Evolutionary conservation across 2,797 vertebrate species (phyloP), one percentile per base, ranked within the genome.

Genomic region (Valencia hispanica): DNA sequence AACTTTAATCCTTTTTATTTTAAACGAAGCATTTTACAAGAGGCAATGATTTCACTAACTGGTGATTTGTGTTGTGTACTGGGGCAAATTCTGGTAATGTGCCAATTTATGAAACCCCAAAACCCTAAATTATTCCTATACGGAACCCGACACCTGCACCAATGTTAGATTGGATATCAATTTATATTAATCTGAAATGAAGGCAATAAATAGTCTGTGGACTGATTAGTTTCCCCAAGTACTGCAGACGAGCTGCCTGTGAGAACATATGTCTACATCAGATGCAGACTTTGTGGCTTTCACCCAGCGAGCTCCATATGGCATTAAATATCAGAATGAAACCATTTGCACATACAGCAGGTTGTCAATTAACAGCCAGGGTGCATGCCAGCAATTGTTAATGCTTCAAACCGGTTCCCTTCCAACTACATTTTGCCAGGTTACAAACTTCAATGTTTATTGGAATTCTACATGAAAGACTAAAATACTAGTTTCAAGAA

Each of bases 351-450:
- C 8, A 6, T 43, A 41, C 48, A 68, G 36, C 50, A 68, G 73
- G 59, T 71, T 66, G 63, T 66, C 63, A 66, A 66, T 66, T 66
- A 66, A 66, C 41, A 68, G 14, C 25, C n/a, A 34, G 57, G 3
- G 14, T 15, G 39, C 27, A 48, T 66, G 63, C 63, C 63, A 66
- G 63, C 36, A 66, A 66, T 41, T n/a, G 36, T 66, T 39, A 66
- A 39, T 41, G 36, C 63, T 66, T 66, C 36, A 41, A 66, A 41
- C 22, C 0, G 11, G 1, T 66, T 66, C 14, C 2, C 36, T 66
- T 39, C 63, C 63, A 66, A n/a, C 22, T 14, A 66, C 34, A 66
- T 41, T 41, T 61, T 32, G 57, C 34, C 30, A 59, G 17, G 47
- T 48, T 25, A 53, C 51, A 25, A 53, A 53, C 51, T n/a, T n/a